Evolutionary conservation across 1,140 invertebrate species (phyloP).

Genomic region (Vanessa tameamea): DNA sequence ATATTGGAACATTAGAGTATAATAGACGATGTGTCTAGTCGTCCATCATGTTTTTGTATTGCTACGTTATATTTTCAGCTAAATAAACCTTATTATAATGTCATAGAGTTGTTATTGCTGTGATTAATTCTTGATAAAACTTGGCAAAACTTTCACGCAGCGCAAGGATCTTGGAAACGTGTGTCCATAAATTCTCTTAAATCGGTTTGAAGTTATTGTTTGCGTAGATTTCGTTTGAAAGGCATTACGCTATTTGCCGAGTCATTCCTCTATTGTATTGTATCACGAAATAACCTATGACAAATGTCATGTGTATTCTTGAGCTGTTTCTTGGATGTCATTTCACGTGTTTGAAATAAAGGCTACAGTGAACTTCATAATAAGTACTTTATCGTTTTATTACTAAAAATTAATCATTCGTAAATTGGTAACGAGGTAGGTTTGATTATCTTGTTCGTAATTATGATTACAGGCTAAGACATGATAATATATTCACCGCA

Average conservation of each 20-base stretch:
- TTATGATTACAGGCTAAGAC: too few relatives aligned
- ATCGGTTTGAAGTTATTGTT: conserved; percentile 60
- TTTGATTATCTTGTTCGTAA: too few relatives aligned
- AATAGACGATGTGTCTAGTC: conserved; percentile 60
- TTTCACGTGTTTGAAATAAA: too few relatives aligned
- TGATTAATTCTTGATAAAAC: not conserved
- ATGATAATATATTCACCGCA: too few relatives aligned
- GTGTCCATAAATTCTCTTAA: conserved; percentile 59
- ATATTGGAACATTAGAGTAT: conserved; percentile 73
- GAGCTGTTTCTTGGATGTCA: too few relatives aligned
- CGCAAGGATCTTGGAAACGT: conserved; percentile 50
- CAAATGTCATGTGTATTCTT: conserved; percentile 30
- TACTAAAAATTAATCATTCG: too few relatives aligned
- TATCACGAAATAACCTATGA: conserved; percentile 36
- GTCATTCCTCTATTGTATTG: conserved; percentile 51
- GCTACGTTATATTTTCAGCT: conserved; percentile 27
- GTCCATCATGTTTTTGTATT: conserved; percentile 58
- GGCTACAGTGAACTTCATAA: too few relatives aligned
- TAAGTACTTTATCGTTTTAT: too few relatives aligned
- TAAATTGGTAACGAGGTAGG: too few relatives aligned
- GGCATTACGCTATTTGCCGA: conserved; percentile 45
- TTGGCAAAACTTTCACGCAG: conserved; percentile 50
- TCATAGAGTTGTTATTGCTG: conserved; percentile 34
- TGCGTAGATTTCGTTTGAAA: conserved; percentile 48
- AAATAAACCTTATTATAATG: conserved; percentile 5